These are phyloP conservation scores for Anomalospiza imberbis DNA, from an alignment of 2,797 vertebrate species.

Conservation along the genomic window DNA sequence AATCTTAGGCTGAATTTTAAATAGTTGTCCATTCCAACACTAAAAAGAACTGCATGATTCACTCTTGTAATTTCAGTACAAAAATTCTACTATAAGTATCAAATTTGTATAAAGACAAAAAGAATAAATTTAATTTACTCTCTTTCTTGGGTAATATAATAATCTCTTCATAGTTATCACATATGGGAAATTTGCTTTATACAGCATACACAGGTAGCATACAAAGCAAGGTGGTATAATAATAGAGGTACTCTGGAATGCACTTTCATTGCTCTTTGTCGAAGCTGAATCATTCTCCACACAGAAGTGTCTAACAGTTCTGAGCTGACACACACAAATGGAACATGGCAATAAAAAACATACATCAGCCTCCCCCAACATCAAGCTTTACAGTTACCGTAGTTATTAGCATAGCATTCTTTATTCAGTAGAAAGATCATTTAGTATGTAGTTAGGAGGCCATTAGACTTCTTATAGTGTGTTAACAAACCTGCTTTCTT, in stretches of 20 bases:
- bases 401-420: background rate
- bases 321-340: background rate
- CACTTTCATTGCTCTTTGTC: background rate
- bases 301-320: background rate
- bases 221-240: background rate
- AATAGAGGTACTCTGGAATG: background rate
- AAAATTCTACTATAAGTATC: background rate
- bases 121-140: background rate
- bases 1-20: background rate
- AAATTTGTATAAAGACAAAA: background rate
- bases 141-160: background rate
- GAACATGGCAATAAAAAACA: background rate
- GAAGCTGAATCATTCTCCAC: background rate
- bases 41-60: background rate
- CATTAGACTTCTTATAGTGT: background rate
- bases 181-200: background rate
- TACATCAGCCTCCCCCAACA: background rate
- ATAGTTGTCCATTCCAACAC: background rate
- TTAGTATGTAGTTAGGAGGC: background rate
- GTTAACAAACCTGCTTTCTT: background rate
- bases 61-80: background rate
- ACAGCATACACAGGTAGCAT: background rate
- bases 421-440: background rate
- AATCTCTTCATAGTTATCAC: background rate
- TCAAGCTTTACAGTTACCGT: background rate